Conservation (phyloP, 2,113 vertebrate species). For the Megaceryle torquata region DNA sequence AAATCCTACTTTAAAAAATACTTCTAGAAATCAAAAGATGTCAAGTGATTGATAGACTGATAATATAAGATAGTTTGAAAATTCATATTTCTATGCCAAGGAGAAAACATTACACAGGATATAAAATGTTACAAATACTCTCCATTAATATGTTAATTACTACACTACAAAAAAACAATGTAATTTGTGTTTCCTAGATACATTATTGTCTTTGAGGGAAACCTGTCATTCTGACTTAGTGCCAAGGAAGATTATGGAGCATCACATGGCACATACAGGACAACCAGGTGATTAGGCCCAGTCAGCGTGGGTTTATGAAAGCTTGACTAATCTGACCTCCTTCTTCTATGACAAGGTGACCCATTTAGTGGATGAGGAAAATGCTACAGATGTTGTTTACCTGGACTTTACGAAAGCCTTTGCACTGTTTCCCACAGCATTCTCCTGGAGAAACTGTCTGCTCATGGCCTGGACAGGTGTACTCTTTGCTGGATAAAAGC, state of each 20-base stretch:
- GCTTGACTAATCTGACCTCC: not conserved
- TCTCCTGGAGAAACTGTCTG: not conserved
- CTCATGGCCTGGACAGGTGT: not conserved
- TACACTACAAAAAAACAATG: not conserved
- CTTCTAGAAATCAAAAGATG: not conserved
- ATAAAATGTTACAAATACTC: not conserved
- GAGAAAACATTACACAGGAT: not conserved
- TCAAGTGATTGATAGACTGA: not conserved
- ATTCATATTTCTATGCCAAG: not conserved
- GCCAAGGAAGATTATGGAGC: not conserved
- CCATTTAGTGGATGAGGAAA: not conserved
- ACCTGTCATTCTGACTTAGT: not conserved
- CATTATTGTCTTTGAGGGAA: not conserved
- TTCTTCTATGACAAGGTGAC: not conserved
- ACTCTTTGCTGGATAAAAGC: not conserved
- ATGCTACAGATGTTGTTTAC: not conserved
- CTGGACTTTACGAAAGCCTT: not conserved
- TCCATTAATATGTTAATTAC: not conserved
- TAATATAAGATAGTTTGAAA: not conserved
- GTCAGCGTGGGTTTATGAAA: not conserved
- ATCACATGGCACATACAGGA: accelerated
- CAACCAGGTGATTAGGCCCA: not conserved
- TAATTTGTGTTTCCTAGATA: not conserved
- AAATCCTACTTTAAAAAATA: not conserved
- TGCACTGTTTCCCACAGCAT: not conserved